Conservation (phyloP, 1,140 invertebrate genomes). For the Agrypnia vestita region DNA sequence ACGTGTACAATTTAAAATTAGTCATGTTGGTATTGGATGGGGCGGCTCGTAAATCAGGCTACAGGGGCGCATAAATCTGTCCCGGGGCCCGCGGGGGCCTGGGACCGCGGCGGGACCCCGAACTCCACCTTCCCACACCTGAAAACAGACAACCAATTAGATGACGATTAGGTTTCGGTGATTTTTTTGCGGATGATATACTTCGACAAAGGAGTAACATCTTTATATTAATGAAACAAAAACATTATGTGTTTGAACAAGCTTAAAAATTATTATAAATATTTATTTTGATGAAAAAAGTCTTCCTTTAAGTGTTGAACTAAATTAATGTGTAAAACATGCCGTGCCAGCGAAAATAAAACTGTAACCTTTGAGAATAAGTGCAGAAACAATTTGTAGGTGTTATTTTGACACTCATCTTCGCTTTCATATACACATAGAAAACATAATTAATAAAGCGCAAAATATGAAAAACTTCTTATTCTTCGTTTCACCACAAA, state of each 20-base stretch:
- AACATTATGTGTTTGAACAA: not conserved
- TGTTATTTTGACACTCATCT: too few species aligned
- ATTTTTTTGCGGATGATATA: conserved; percentile 44
- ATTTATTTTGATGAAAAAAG: not conserved
- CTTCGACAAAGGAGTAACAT: not conserved
- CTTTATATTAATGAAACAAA: not conserved
- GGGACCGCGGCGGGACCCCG: not conserved
- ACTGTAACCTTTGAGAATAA: too few species aligned
- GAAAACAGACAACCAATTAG: conserved; percentile 46
- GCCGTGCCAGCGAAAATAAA: too few species aligned
- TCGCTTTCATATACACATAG: too few species aligned
- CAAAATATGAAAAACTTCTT: too few species aligned
- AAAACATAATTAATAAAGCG: too few species aligned
- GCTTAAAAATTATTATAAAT: conserved; percentile 10
- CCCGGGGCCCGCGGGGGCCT: conserved; percentile 51
- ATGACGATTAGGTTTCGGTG: conserved; percentile 26
- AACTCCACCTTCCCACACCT: conserved; percentile 31
- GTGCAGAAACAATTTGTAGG: too few species aligned
- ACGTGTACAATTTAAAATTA: conserved; percentile 61
- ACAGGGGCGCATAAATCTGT: conserved; percentile 60
- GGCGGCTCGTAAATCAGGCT: conserved; percentile 57
- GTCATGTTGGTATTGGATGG: conserved; percentile 58
- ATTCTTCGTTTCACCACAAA: too few species aligned
- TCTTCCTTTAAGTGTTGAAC: too few species aligned
- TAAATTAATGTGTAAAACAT: too few species aligned